Conservation (phyloP, 1,140 invertebrate genomes). For the Papilio dardanus region DNA sequence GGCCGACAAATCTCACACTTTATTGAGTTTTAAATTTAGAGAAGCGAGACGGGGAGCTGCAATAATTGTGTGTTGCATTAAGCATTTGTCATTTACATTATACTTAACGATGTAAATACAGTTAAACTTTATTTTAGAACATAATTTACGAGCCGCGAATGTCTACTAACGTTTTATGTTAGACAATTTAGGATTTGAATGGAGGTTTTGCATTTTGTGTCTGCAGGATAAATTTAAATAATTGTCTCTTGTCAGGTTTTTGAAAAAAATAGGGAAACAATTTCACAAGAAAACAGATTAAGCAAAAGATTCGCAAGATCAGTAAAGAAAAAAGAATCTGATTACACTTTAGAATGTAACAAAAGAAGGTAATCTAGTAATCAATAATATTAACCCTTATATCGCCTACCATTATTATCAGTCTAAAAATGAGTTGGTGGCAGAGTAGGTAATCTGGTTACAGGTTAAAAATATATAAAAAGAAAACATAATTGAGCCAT, state of each 20-base stretch:
- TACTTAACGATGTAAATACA: constrained; percentile 37
- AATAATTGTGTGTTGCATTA: constrained; percentile 46
- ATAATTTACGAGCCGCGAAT: constrained; percentile 27
- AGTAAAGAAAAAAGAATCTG: too few species aligned
- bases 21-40: constrained; percentile 71
- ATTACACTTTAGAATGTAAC: too few species aligned
- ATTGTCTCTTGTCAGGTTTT: background rate
- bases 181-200: constrained; percentile 28
- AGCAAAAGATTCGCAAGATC: too few species aligned
- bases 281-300: background rate
- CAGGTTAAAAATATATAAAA: background rate
- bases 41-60: constrained; percentile 36
- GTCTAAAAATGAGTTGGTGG: too few species aligned
- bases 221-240: background rate
- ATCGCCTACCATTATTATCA: too few species aligned
- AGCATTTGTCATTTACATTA: constrained; percentile 45
- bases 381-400: too few species aligned
- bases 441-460: background rate
- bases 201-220: background rate
- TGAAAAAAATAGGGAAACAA: background rate
- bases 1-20: constrained; percentile 68
- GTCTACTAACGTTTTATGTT: constrained; percentile 6
- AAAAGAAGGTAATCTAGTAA: too few species aligned
- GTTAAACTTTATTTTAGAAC: constrained; percentile 30
- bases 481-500: background rate